These are phyloP conservation scores for Bombyx mori DNA, from an alignment of 1,140 invertebrate genomes.

Conservation along the genomic window DNA sequence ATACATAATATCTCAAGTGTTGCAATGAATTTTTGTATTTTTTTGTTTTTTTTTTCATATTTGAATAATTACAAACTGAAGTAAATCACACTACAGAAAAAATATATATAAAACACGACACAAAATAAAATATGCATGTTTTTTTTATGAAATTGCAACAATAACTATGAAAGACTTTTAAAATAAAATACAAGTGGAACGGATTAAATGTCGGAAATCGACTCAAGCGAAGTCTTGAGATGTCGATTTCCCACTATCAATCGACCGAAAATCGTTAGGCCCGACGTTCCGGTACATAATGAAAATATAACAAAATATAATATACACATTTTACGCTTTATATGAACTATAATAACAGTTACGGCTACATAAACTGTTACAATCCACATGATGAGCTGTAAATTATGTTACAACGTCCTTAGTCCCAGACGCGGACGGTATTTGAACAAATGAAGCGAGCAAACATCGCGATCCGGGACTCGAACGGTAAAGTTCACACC, in stretches of 20 bases:
- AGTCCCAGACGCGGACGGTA: no score
- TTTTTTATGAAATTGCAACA: slow-evolving; percentile 38
- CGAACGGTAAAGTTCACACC: neutral
- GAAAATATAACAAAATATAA: slow-evolving; percentile 62
- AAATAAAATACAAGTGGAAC: slow-evolving; percentile 50
- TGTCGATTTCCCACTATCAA: slow-evolving; percentile 2
- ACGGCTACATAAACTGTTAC: slow-evolving; percentile 61
- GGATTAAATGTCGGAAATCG: no score
- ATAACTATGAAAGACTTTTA: slow-evolving; percentile 49
- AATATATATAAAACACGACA: slow-evolving; percentile 63
- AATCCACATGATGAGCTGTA: slow-evolving; percentile 53
- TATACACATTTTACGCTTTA: slow-evolving; percentile 67
- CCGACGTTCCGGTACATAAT: slow-evolving; percentile 29
- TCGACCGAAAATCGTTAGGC: neutral
- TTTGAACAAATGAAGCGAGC: no score
- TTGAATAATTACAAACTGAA: slow-evolving; percentile 63
- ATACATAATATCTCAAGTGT: slow-evolving; percentile 51
- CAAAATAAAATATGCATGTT: slow-evolving; percentile 40
- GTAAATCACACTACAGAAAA: slow-evolving; percentile 65
- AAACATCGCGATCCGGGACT: no score
- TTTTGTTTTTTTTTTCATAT: slow-evolving; percentile 48
- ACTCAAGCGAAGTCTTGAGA: slow-evolving; percentile 9
- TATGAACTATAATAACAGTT: slow-evolving; percentile 68
- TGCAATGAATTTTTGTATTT: slow-evolving; percentile 43
- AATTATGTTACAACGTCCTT: slow-evolving; percentile 54